Conservation (phyloP, 2,113 vertebrate genomes). For the Drymodes brunneopygia region DNA sequence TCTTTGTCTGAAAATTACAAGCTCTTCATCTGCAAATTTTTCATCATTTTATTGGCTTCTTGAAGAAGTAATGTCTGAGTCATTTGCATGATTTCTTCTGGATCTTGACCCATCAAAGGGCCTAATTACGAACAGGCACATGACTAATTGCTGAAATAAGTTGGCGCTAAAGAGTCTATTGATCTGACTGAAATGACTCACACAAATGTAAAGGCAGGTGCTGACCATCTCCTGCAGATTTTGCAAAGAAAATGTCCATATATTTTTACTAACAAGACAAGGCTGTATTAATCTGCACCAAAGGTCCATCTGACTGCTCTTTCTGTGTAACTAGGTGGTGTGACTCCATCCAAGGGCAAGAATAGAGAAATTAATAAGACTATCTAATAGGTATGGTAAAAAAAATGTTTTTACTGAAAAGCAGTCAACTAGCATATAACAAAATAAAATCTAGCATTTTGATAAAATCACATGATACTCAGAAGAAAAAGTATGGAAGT, state of each 20-base stretch:
- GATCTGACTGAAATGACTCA: background rate
- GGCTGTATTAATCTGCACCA: too few species aligned
- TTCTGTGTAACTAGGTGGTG: too few species aligned
- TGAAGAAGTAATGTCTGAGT: background rate
- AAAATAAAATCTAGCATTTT: too few species aligned
- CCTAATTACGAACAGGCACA: background rate
- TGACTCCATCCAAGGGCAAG: too few species aligned
- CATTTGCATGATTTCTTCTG: background rate
- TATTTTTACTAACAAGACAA: background rate
- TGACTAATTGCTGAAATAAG: background rate
- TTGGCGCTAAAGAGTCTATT: background rate
- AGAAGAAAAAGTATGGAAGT: too few species aligned
- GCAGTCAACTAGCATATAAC: too few species aligned
- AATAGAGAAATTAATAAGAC: too few species aligned
- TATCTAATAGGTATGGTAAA: too few species aligned
- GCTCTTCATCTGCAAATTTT: background rate
- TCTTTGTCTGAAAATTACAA: background rate
- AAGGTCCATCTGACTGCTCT: too few species aligned
- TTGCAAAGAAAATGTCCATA: background rate
- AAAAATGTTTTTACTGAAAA: too few species aligned
- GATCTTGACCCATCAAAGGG: background rate
- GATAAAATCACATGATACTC: too few species aligned
- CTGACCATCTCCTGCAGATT: background rate
- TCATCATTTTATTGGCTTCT: background rate
- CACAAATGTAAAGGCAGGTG: background rate